These are phyloP conservation scores for Henicopernis longicauda DNA, from an alignment of 2,113 vertebrate genomes.

Conservation along the genomic window DNA sequence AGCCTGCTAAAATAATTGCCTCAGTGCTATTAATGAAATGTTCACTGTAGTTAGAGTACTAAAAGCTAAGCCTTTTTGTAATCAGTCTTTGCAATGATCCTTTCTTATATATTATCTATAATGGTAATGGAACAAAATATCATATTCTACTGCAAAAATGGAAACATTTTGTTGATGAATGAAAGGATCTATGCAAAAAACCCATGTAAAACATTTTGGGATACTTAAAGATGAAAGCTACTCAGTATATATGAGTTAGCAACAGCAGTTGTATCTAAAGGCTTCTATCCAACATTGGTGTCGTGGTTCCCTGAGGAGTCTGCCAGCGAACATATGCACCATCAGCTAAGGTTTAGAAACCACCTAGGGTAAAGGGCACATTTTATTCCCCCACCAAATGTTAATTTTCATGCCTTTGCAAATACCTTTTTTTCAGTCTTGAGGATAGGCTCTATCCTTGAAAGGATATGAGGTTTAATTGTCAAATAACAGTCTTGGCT, in stretches of 20 bases:
- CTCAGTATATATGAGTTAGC: background rate
- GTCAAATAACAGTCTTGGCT: background rate
- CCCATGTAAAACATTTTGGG: background rate
- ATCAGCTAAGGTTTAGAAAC: background rate
- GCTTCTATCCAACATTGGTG: background rate
- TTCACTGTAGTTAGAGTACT: background rate
- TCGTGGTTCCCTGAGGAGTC: background rate
- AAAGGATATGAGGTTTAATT: background rate
- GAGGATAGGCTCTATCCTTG: background rate
- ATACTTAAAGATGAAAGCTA: background rate
- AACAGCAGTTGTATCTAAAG: background rate
- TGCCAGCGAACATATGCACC: background rate
- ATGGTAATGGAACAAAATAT: background rate
- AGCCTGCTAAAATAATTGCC: background rate
- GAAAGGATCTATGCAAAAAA: background rate
- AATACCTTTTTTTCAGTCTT: background rate
- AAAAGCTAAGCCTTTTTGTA: background rate
- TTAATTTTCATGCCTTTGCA: background rate
- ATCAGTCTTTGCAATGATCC: background rate
- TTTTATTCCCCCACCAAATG: background rate
- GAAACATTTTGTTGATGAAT: background rate
- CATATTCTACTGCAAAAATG: background rate
- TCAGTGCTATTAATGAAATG: background rate
- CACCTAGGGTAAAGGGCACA: background rate
- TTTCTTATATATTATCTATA: background rate